phyloP scores from a whole-genome alignment of 2,888 invertebrate species.

The Seladonia tumulorum region DNA sequence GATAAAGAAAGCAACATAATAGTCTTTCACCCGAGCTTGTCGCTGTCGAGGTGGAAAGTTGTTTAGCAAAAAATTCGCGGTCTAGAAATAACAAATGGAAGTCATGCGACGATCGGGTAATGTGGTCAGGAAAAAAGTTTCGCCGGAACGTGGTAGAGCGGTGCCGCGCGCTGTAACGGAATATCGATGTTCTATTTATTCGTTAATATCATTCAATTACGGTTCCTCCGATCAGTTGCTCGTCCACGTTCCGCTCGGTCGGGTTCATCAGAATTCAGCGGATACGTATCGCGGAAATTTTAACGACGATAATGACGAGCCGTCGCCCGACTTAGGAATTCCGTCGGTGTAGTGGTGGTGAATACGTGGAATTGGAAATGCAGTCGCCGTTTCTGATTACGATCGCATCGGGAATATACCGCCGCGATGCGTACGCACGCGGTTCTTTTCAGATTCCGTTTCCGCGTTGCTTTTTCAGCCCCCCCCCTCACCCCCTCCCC shows the following conservation, averaged over 20 bases:
- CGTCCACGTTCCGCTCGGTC: conserved; percentile 4
- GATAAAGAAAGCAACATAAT: neutral
- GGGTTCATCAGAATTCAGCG: conserved; percentile 53
- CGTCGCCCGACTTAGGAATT: conserved; percentile 61
- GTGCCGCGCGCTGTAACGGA: neutral
- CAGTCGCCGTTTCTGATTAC: conserved; percentile 69
- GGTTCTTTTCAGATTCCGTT: conserved; percentile 21
- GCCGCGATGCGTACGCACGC: conserved; percentile 36
- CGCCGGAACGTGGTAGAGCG: neutral
- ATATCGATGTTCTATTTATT: conserved; percentile 3
- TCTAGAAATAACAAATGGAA: neutral
- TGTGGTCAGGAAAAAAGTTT: neutral
- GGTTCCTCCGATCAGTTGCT: neutral
- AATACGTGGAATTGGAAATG: conserved; percentile 67
- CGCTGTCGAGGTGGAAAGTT: neutral
- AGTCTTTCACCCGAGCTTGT: neutral
- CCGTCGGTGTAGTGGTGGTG: conserved; percentile 43
- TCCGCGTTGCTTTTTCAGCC: neutral
- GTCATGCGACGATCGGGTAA: neutral
- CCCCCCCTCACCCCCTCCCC: no score
- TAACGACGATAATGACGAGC: conserved; percentile 59
- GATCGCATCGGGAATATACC: conserved; percentile 65
- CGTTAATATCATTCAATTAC: conserved; percentile 26
- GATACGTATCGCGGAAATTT: conserved; percentile 53
- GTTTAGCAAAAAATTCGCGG: neutral